A percentile compares a stretch with the other conserved stretches of the same genome.
These are phyloP conservation scores for Chascanopsetta lugubris DNA, from an alignment of 2,113 vertebrate genomes.

Conservation along the genomic window DNA sequence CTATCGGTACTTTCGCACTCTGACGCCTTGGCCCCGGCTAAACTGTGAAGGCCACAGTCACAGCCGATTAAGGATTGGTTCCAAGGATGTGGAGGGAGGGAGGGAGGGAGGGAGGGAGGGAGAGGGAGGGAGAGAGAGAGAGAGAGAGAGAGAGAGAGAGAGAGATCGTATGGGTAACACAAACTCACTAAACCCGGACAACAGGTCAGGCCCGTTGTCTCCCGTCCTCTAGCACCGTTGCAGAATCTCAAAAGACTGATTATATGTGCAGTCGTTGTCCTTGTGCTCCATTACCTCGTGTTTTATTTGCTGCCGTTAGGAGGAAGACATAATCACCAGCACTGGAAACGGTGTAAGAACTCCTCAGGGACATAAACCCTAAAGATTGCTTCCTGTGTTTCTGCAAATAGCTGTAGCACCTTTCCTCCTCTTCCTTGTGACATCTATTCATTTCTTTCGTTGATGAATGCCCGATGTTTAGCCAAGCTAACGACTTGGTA, in stretches of 20 bases:
- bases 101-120: conserved; percentile 18
- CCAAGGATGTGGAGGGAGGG: background rate
- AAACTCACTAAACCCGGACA: conserved; percentile 46
- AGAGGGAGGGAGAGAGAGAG: no score
- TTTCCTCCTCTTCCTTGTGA: conserved; percentile 1
- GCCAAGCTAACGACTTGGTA: background rate
- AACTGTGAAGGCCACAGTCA: conserved; percentile 54
- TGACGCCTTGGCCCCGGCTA: conserved; percentile 38
- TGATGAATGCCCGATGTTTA: conserved; percentile 1
- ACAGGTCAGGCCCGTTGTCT: conserved; percentile 59
- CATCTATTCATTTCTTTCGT: background rate
- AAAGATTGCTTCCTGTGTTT: conserved; percentile 3
- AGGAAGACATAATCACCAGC: conserved; percentile 26
- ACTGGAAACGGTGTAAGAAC: conserved; percentile 28
- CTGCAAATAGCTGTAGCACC: conserved; percentile 3
- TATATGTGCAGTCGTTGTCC: conserved; percentile 40
- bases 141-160: no score
- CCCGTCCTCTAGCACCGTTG: conserved; percentile 20
- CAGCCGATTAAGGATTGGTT: conserved; percentile 50
- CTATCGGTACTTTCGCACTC: conserved; percentile 43
- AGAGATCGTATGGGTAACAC: conserved; percentile 49
- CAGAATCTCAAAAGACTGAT: conserved; percentile 41
- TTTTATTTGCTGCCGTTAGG: conserved; percentile 26
- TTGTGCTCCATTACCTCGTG: conserved; percentile 8
- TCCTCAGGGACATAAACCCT: conserved; percentile 11